Evolutionary conservation across 2,113 vertebrate genomes (phyloP), one percentile per base, ranked within the genome.

Genomic region (Paraplagusia blochii): DNA sequence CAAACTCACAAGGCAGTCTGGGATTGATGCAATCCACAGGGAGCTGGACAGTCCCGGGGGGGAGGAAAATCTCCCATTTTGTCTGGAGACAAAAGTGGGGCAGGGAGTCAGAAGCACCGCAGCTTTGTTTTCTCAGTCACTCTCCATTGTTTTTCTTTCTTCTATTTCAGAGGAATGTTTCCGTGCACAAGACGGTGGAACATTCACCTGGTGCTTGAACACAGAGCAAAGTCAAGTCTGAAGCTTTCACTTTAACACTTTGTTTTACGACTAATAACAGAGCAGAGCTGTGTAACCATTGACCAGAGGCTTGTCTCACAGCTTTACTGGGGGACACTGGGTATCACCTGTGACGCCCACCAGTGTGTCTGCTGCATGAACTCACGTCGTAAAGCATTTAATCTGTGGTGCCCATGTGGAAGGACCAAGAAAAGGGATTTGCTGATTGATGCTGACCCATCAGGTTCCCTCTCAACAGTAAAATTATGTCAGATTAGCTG

Each of bases 51-150:
- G 55, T 74, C 81, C 78, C 68, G 66, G 68, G 84, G 77, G 22
- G 76, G 76, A 60, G 44, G 50, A 70, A 67, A 58, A 64, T 63
- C 73, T 74, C 73, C 50, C 65, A 53, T 63, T 29, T 56, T 58
- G 74, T 74, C 60, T 79, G 39, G 1, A 84, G 69, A 77, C 67
- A 58, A 82, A 87, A 86, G 77, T 85, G 76, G 86, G 79, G 71
- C 85, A 79, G 22, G 4, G 22, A 78, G 73, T 65, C 63, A 71
- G 54, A 35, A 70, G 48, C 54, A 42, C 51, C 48, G 47, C 64
- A 56, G 49, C 61, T 66, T 62, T 48, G 62, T 70, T 74, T 74
- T 63, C 55, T 44, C 61, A 40, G 66, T 52, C 48, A 15, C 35
- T 43, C 63, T 40, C 53, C 58, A 6, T 29, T 2, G 22, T 2